Evolutionary conservation across 2,797 vertebrate genomes (phyloP).

Genomic region (Falco peregrinus): DNA sequence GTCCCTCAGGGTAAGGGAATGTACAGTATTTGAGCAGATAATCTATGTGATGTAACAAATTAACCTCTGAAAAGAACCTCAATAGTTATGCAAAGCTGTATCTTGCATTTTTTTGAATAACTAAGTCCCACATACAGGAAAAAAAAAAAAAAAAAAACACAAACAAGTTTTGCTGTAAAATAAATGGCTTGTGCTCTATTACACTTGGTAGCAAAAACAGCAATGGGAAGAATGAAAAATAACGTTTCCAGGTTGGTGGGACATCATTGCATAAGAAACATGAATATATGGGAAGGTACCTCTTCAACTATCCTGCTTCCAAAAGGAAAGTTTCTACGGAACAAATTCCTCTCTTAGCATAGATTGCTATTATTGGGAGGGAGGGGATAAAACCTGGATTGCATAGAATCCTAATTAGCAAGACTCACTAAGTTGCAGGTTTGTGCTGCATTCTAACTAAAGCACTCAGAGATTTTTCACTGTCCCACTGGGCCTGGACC

Average conservation of each 20-base stretch:
- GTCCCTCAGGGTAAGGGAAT: constrained; percentile 57
- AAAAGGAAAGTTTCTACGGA: neutral
- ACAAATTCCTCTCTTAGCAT: neutral
- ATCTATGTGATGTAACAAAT: constrained; percentile 66
- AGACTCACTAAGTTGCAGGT: neutral
- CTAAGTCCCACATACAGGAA: neutral
- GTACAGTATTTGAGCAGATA: constrained; percentile 71
- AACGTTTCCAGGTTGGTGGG: neutral
- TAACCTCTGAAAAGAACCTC: constrained; percentile 66
- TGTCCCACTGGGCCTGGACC: neutral
- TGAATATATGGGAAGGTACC: neutral
- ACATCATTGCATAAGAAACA: neutral
- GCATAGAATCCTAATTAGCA: neutral
- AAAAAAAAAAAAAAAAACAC: too few relatives aligned
- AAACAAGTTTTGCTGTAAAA: neutral
- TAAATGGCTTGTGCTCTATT: neutral
- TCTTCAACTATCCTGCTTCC: neutral
- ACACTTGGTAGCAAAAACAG: neutral
- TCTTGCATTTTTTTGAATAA: constrained; percentile 48
- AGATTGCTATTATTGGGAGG: neutral
- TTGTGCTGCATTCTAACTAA: neutral
- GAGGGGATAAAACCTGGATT: neutral
- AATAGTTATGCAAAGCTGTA: constrained; percentile 55
- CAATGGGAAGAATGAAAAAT: constrained; percentile 6
- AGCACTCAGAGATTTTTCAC: neutral